Conservation (phyloP, 2,888 invertebrate genomes). For the Eilema sororculum region DNA sequence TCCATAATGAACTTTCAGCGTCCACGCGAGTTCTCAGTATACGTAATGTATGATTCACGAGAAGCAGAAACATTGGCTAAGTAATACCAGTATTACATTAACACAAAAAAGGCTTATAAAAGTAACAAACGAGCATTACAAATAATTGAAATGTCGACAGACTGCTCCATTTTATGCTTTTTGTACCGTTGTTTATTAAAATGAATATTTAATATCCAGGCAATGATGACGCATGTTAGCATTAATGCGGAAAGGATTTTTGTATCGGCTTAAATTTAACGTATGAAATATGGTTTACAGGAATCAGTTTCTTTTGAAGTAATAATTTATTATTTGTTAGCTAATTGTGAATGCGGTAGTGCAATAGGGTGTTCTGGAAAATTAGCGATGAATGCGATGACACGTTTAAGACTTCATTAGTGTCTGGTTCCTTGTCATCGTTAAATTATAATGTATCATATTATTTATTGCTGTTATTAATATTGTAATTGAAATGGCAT, state of each 20-base stretch:
- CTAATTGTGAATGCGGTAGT: neutral
- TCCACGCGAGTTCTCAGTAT: neutral
- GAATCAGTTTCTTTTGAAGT: slow-evolving; percentile 10
- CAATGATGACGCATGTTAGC: slow-evolving; percentile 62
- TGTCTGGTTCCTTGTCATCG: neutral
- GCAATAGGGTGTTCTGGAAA: neutral
- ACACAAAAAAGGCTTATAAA: slow-evolving; percentile 65
- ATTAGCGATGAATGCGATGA: neutral
- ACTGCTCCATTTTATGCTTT: slow-evolving; percentile 61
- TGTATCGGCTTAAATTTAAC: slow-evolving; percentile 30
- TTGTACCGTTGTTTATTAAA: slow-evolving; percentile 71
- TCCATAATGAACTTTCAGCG: neutral
- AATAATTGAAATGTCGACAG: slow-evolving; percentile 69
- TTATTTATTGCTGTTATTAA: neutral
- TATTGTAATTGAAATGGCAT: neutral
- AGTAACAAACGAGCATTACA: slow-evolving; percentile 63
- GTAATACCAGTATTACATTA: slow-evolving; percentile 58
- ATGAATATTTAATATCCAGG: slow-evolving; percentile 78
- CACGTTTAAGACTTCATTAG: neutral
- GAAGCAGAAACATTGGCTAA: slow-evolving; percentile 24
- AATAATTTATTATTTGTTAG: neutral
- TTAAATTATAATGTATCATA: neutral
- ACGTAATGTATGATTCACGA: neutral
- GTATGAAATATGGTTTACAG: slow-evolving; percentile 38
- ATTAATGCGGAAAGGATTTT: slow-evolving; percentile 57